phyloP scores from a whole-genome alignment of 2,888 invertebrate genomes.

The Apodemia mormo region DNA sequence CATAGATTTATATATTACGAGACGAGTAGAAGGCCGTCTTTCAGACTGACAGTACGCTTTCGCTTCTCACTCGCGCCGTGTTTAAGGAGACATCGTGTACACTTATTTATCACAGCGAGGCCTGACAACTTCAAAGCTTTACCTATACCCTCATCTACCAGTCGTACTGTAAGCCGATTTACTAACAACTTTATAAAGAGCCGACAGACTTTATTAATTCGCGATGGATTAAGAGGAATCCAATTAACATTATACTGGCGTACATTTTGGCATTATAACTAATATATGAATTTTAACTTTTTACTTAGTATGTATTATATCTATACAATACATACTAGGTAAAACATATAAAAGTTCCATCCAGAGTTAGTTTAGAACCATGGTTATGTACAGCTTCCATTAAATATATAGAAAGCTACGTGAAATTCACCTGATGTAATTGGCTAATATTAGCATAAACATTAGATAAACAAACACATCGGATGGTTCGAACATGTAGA shows the following conservation, averaged over 20 bases:
- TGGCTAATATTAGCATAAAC: no score
- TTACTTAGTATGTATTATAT: background rate
- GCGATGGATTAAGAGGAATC: conserved; percentile 21
- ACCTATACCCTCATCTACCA: conserved; percentile 24
- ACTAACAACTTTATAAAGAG: conserved; percentile 27
- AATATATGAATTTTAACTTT: background rate
- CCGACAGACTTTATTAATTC: conserved; percentile 25
- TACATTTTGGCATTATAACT: background rate
- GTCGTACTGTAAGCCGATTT: conserved; percentile 33
- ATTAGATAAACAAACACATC: no score
- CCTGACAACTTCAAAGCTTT: conserved; percentile 32
- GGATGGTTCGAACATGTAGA: no score
- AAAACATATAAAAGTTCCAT: no score
- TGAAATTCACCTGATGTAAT: no score
- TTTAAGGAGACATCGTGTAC: conserved; percentile 29
- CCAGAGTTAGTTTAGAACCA: no score
- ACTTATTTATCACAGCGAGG: conserved; percentile 33
- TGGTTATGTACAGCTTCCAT: no score
- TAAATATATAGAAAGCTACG: no score
- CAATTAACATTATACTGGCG: conserved; percentile 21
- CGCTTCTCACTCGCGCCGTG: background rate
- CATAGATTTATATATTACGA: no score
- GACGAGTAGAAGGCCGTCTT: no score
- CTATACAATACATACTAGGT: no score
- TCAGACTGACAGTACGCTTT: background rate